phyloP scores from a whole-genome alignment of 2,113 vertebrate species.

The Lampris megalopsis region DNA sequence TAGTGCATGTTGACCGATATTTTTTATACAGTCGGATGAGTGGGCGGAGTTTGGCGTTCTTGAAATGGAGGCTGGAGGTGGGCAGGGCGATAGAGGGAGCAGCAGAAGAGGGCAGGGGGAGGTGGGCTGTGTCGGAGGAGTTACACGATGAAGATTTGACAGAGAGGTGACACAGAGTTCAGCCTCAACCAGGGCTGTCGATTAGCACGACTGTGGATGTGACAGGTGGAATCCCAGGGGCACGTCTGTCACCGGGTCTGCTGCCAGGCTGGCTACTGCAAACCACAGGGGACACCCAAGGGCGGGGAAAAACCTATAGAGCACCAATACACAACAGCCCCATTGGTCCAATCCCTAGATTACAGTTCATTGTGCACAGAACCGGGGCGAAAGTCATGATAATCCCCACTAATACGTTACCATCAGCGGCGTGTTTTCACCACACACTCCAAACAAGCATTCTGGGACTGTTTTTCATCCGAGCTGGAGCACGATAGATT shows the following conservation, averaged over 20 bases:
- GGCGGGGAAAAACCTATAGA: conserved; percentile 33
- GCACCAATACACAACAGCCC: conserved; percentile 16
- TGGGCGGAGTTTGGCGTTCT: conserved; percentile 54
- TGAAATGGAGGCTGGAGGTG: not conserved
- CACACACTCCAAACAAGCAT: conserved; percentile 51
- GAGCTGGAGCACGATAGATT: conserved; percentile 27
- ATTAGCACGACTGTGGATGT: conserved; percentile 86
- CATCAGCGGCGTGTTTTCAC: conserved; percentile 59
- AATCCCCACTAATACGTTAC: conserved; percentile 69
- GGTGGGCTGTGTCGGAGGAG: conserved; percentile 82
- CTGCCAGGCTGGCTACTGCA: conserved; percentile 86
- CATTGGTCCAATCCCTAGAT: conserved; percentile 69
- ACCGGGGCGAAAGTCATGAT: conserved; percentile 68
- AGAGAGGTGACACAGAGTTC: conserved; percentile 90
- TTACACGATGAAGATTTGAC: conserved; percentile 91
- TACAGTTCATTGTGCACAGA: conserved; percentile 70
- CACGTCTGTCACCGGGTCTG: conserved; percentile 88
- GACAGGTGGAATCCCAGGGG: conserved; percentile 95
- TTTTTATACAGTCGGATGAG: conserved; percentile 38
- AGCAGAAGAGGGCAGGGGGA: conserved; percentile 53
- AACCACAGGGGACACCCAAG: conserved; percentile 73
- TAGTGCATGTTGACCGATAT: not conserved
- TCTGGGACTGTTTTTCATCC: conserved; percentile 49
- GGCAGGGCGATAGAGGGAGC: not conserved
- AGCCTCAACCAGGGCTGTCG: conserved; percentile 90